Evolutionary conservation across 2,113 vertebrate species (phyloP), one percentile per base, ranked within the genome.

Genomic region (Cyprinodon brontotheroides): DNA sequence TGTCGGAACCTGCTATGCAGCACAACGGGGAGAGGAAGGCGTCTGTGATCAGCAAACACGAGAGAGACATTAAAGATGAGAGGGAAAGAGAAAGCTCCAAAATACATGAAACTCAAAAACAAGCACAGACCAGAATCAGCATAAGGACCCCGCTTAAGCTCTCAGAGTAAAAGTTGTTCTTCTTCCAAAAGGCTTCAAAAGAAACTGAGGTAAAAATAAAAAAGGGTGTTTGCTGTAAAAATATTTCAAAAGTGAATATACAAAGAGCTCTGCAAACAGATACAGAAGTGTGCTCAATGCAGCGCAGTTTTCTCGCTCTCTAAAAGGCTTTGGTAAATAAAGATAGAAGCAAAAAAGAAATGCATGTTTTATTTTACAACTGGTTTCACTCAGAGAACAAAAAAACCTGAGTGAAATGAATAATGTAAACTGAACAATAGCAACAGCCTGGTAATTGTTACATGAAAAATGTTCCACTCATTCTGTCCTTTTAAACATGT

Each of bases 11-110:
- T 77, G 70, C 72, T 0, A 3, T 0, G 38, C 61, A 9, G 78
- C 75, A 64, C 78, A 15, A 61, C 36, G 14, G 60, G 45, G 63
- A 65, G 20, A 36, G 61, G 39, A 57, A 43, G 59, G 50, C 22
- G n/a, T 20, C 50, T 0, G 47, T 68, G 68, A 71, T 45, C 45
- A 64, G 79, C 68, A 70, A 22, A 29, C 65, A 29, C 65, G 29
- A 20, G 12, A 74, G 38, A 39, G 61, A 40, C 40, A 68, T 70
- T 74, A 60, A 47, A 77, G 67, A 79, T 45, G 57, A 76, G 47
- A 80, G 60, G 37, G 43, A 81, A 59, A 71, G 37, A 17, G 17
- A 4, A 67, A 64, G 65, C 63, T 64, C 71, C 69, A 70, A 70
- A 67, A 71, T 4, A 57, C 61, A 61, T 20, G 47, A 68, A 57